A percentile compares a stretch with the other conserved stretches of the same genome.
Evolutionary conservation across 2,888 invertebrate species (phyloP).

Genomic region (Drosophila bunnanda): DNA sequence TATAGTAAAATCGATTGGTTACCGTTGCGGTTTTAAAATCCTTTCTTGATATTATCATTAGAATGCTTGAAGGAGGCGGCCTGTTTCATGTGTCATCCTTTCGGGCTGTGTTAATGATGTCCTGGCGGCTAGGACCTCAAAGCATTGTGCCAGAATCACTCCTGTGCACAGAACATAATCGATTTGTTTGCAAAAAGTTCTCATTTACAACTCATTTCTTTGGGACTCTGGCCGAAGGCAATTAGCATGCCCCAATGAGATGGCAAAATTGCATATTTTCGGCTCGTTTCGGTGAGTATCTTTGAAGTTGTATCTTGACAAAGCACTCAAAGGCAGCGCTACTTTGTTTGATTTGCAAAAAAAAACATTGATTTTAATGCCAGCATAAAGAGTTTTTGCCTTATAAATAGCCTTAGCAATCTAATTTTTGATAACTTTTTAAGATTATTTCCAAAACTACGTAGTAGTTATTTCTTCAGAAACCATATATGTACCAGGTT

Average conservation of each 20-base stretch:
- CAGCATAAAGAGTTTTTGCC: neutral
- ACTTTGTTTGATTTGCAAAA: conserved; percentile 7
- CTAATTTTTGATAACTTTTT: neutral
- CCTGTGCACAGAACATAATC: conserved; percentile 31
- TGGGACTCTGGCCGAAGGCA: conserved; percentile 65
- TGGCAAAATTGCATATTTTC: conserved; percentile 43
- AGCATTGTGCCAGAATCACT: conserved; percentile 49
- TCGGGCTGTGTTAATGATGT: conserved; percentile 65
- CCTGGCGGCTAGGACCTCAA: conserved; percentile 38
- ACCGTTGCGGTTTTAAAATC: conserved; percentile 55
- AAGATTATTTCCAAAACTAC: neutral
- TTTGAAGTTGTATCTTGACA: conserved; percentile 61
- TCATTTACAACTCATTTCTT: conserved; percentile 80
- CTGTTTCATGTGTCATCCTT: conserved; percentile 51
- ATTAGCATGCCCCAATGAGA: conserved; percentile 71
- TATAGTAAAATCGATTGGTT: conserved; percentile 66
- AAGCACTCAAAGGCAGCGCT: conserved; percentile 48
- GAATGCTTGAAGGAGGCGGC: conserved; percentile 58
- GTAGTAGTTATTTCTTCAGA: neutral
- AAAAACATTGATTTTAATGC: too few species aligned
- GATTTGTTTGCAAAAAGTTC: conserved; percentile 44
- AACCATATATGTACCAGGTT: conserved; percentile 47
- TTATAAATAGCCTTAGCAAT: too few species aligned
- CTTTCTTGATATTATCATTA: conserved; percentile 72
- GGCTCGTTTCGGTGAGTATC: conserved; percentile 28